Percentiles rank a stretch among this genome's conserved stretches.
These are phyloP conservation scores for Myiopsitta monachus DNA, from an alignment of 2,113 vertebrate genomes.

Conservation along the genomic window DNA sequence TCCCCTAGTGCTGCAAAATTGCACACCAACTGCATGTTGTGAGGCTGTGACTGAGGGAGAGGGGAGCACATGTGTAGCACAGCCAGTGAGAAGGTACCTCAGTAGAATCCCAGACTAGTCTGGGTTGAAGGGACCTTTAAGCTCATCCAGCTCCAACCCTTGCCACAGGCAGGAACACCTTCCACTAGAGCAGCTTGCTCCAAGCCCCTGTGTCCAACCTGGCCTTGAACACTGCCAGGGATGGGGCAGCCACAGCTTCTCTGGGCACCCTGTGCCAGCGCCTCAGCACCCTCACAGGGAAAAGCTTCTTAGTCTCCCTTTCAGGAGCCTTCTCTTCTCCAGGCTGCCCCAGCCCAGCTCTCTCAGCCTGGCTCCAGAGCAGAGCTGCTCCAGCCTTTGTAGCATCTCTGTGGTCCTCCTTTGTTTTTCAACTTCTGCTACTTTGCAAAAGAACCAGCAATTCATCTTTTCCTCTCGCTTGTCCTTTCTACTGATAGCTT, in stretches of 20 bases:
- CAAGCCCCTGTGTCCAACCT: not conserved
- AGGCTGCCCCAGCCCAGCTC: not conserved
- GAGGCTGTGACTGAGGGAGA: not conserved
- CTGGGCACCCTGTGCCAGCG: too few species aligned
- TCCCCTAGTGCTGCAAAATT: not conserved
- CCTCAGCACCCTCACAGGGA: too few species aligned
- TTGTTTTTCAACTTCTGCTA: not conserved
- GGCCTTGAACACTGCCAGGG: too few species aligned
- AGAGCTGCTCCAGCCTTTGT: not conserved
- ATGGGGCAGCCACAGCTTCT: too few species aligned
- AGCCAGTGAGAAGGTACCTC: not conserved
- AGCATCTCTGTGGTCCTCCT: not conserved
- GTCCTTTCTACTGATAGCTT: not conserved
- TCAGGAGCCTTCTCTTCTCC: not conserved
- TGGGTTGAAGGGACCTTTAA: not conserved
- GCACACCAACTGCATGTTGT: accelerated
- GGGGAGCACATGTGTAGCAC: accelerated
- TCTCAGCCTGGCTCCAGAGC: not conserved
- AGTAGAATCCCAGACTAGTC: not conserved
- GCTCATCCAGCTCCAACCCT: not conserved
- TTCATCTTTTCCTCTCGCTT: not conserved
- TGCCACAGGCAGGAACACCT: not conserved
- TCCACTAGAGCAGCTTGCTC: not conserved
- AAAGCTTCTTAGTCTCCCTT: too few species aligned
- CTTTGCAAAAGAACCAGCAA: not conserved